phyloP scores from a whole-genome alignment of 2,888 invertebrate species.

The Amiota mariae region DNA sequence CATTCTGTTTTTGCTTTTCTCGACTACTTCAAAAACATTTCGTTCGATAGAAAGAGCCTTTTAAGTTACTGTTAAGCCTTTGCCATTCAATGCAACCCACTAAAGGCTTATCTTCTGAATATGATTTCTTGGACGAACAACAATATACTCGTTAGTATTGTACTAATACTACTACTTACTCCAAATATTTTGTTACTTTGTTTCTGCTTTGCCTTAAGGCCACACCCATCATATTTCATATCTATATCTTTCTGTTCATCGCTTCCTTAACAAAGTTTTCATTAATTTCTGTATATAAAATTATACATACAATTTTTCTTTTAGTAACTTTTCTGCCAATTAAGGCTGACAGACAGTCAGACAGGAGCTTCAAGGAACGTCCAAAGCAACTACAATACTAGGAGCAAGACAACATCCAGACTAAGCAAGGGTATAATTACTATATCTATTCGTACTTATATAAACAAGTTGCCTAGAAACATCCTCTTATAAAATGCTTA shows the following conservation, averaged over 20 bases:
- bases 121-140: conserved; percentile 47
- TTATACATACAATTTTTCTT: conserved; percentile 63
- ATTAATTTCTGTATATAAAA: conserved; percentile 57
- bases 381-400: background rate
- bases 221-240: conserved; percentile 6
- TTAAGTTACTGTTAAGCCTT: background rate
- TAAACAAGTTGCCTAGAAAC: background rate
- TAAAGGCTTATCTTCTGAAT: background rate
- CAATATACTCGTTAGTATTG: conserved; percentile 62
- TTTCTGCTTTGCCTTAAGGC: background rate
- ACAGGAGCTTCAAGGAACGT: background rate
- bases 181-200: background rate
- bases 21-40: too few species aligned
- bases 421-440: too few species aligned
- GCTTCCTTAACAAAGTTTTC: conserved; percentile 52
- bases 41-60: too few species aligned
- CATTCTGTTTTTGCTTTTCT: too few species aligned
- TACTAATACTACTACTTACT: conserved; percentile 13
- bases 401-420: background rate
- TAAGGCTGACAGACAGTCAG: conserved; percentile 43
- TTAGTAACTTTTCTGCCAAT: conserved; percentile 57
- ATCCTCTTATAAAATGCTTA: background rate
- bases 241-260: conserved; percentile 17
- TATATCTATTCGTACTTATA: too few species aligned
- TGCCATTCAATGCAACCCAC: background rate